Evolutionary conservation across 2,888 invertebrate genomes (phyloP), one percentile per base, ranked within the genome.

Genomic region (Chymomyza fuscimana): DNA sequence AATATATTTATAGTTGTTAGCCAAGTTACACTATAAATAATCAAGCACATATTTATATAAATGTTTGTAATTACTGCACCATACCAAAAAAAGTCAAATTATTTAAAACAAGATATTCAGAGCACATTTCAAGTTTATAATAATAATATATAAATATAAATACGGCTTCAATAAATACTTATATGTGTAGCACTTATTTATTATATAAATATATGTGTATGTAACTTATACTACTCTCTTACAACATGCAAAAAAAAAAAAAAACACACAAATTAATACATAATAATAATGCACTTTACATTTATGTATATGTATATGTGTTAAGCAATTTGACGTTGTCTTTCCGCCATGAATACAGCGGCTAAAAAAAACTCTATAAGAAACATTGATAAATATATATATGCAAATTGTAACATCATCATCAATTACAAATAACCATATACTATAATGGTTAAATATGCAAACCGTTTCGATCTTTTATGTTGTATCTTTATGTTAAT

Each of bases 231-330:
- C 25, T 46, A 46, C 40, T 46, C 40, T 46, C 40, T 54, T 54
- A 54, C 52, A 54, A 54, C 52, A 54, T 54, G 52, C 52, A 32
- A 60, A 64, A 32, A 50, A 61, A 54, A 54, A 58, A 9, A 7
- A 32, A 32, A 32, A 65, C 9, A 71, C 40, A 52, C 32, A 62
- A 52, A 67, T 40, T 65, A 64, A 67, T 22, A 22, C 54, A 56
- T 25, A 32, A 32, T 51, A 75, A 70, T 72, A 74, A 65, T 78
- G 79, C 79, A 86, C 86, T 81, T 79, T 73, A 85, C 77, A 87
- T 85, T 80, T 85, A 83, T 81, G 87, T 87, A 82, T 86, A 86
- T 87, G 86, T 87, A 86, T 86, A 85, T 86, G 87, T 87, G 81
- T 85, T 87, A 86, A 60, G 59, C 52, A 66, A 16, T 60, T 65